Evolutionary conservation across 35 echinoderm and acorn worm genomes (phyloP), one percentile per base, ranked within the genome.

Genomic region (Amphiura filiformis): DNA sequence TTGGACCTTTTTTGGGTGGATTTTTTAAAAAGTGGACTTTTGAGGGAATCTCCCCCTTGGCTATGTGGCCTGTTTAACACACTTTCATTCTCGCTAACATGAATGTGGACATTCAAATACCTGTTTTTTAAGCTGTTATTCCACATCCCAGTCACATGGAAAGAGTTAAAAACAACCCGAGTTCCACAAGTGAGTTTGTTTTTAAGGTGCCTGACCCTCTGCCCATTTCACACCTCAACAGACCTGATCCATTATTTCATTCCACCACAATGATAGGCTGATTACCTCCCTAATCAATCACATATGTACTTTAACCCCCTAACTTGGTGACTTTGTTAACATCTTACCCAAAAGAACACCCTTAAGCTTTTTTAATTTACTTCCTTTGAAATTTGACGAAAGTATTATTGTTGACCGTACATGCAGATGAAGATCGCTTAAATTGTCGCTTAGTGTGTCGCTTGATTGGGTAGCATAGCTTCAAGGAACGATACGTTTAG

Each of bases 331-430:
- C 61, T 70, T 70, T 70, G 15, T 18, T 70, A 70, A n/a, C 17
- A 70, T 23, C 17, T 70, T 70, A 70, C 7, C 61, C 3, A n/a
- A 13, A 70, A 70, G 26, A 23, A 70, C 61, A 70, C 61, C 61
- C 61, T n/a, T 70, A 70, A 70, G 61, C 61, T 30, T 70, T 70
- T 52, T 70, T 70, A 70, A 70, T 70, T 70, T 70, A 70, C 61
- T 70, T 70, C 61, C 61, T 70, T 70, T 70, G 61, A 70, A 18
- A 13, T 30, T 70, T 2, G 11, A 70, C 7, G 26, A 70, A 70
- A 26, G 61, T 70, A 70, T 70, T 70, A 70, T 70, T 70, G 61
- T 30, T 70, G 61, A 11, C 61, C 61, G 28, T 30, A n/a, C 28
- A 70, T 30, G 28, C 61, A 70, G 7, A n/a, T 23, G 4, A 23